Evolutionary conservation across 1,140 invertebrate species (phyloP).

Genomic region (Drosophila dunni): DNA sequence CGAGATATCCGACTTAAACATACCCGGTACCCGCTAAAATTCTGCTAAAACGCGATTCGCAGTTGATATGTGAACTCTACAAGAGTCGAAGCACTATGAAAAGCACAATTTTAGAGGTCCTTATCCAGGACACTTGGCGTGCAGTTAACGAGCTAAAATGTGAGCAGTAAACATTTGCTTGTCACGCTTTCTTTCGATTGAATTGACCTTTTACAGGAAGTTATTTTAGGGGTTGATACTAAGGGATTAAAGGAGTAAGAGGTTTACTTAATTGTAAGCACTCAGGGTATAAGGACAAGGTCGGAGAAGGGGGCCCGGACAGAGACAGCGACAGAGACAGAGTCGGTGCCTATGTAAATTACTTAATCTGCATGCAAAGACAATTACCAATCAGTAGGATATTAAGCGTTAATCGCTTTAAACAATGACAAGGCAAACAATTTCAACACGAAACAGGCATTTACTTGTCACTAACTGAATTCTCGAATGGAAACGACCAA

Average conservation of each 20-base stretch:
- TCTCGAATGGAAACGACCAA: conserved; percentile 1
- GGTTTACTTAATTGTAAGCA: conserved; percentile 21
- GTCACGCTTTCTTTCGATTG: conserved; percentile 36
- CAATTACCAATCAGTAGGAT: conserved; percentile 51
- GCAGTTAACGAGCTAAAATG: conserved; percentile 32
- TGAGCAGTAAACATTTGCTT: conserved; percentile 18
- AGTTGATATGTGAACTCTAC: not conserved
- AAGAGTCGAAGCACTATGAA: not conserved
- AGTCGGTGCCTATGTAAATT: conserved; percentile 34
- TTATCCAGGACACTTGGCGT: conserved; percentile 14
- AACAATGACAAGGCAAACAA: conserved; percentile 43
- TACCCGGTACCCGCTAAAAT: no score
- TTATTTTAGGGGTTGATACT: not conserved
- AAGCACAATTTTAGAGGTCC: not conserved
- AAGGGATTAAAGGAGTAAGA: not conserved
- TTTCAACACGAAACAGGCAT: conserved; percentile 39
- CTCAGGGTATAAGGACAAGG: not conserved
- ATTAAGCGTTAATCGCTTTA: conserved; percentile 52
- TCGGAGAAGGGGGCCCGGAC: no score
- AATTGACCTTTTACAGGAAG: conserved; percentile 1
- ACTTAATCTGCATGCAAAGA: conserved; percentile 51
- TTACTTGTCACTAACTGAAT: conserved; percentile 26
- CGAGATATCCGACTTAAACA: no score
- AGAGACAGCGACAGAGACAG: no score
- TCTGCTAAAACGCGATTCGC: not conserved